A percentile compares a stretch with the other conserved stretches of the same genome.
Evolutionary conservation across 2,888 invertebrate genomes (phyloP).

Genomic region (Andricus quercusramuli): DNA sequence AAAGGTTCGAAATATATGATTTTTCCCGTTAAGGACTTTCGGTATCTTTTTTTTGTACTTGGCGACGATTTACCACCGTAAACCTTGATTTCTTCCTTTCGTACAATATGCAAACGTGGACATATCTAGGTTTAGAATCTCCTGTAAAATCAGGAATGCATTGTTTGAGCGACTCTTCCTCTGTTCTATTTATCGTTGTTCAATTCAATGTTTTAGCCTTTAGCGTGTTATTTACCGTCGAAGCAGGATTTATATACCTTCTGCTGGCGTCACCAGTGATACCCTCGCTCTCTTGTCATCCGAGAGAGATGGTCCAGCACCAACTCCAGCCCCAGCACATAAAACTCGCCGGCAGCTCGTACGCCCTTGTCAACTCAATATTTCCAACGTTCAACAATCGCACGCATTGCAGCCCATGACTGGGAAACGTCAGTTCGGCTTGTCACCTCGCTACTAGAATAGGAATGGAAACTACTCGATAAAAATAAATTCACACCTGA

Average conservation of each 20-base stretch:
- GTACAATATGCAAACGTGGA: neutral
- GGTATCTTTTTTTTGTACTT: too few species aligned
- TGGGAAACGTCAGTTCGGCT: constrained; percentile 7
- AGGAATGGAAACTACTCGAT: constrained; percentile 11
- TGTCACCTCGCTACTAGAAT: neutral
- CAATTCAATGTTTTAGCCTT: neutral
- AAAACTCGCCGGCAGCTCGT: constrained; percentile 21
- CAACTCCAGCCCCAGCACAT: constrained; percentile 27
- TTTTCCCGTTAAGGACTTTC: too few species aligned
- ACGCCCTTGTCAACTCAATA: constrained; percentile 29
- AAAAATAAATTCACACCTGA: constrained; percentile 27
- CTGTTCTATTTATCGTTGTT: neutral
- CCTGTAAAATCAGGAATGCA: neutral
- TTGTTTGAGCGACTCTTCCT: neutral
- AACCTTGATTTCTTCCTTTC: too few species aligned
- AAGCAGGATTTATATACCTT: neutral
- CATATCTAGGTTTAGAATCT: neutral
- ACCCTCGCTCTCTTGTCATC: constrained; percentile 14
- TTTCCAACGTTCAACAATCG: constrained; percentile 33
- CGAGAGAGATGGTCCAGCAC: constrained; percentile 2
- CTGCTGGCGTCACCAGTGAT: constrained; percentile 15
- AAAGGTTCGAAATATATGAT: too few species aligned
- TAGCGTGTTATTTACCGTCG: constrained; percentile 1
- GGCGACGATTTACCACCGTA: too few species aligned
- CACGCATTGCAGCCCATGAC: constrained; percentile 11